These are phyloP conservation scores for Cynodonichthys magdalenae DNA, from an alignment of 2,797 vertebrate species.

Conservation along the genomic window DNA sequence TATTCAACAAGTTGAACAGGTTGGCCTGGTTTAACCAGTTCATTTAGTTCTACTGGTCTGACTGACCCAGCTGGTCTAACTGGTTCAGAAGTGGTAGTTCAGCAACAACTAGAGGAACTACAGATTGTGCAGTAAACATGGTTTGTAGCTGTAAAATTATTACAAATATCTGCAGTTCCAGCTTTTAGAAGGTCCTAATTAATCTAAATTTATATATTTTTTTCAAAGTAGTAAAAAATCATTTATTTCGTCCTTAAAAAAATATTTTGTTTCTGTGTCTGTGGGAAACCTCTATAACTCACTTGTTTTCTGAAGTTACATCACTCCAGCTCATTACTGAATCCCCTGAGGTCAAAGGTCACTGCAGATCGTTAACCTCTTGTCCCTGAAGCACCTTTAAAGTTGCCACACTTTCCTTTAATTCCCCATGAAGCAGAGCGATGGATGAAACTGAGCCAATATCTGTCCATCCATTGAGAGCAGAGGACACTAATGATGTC, in stretches of 20 bases:
- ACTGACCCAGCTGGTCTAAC: no score
- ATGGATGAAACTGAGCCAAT: slow-evolving; percentile 9
- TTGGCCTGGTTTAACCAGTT: no score
- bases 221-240: no score
- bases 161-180: no score
- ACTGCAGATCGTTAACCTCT: slow-evolving; percentile 15
- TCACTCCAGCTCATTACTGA: slow-evolving; percentile 1
- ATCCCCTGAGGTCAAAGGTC: slow-evolving; percentile 14
- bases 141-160: neutral
- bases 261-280: neutral
- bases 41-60: no score
- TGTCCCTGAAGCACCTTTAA: slow-evolving; percentile 9
- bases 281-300: neutral
- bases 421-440: slow-evolving; percentile 23
- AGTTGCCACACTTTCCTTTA: slow-evolving; percentile 3
- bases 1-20: no score
- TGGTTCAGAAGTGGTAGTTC: no score
- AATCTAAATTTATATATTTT: no score
- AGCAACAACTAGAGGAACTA: no score
- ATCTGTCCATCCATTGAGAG: slow-evolving; percentile 8
- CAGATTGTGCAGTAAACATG: neutral
- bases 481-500: slow-evolving; percentile 22
- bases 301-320: neutral
- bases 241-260: no score
- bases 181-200: neutral